Percentiles rank a stretch among this genome's conserved stretches.
Evolutionary conservation across 2,888 invertebrate genomes (phyloP).

Genomic region (Ischnus inquisitorius): DNA sequence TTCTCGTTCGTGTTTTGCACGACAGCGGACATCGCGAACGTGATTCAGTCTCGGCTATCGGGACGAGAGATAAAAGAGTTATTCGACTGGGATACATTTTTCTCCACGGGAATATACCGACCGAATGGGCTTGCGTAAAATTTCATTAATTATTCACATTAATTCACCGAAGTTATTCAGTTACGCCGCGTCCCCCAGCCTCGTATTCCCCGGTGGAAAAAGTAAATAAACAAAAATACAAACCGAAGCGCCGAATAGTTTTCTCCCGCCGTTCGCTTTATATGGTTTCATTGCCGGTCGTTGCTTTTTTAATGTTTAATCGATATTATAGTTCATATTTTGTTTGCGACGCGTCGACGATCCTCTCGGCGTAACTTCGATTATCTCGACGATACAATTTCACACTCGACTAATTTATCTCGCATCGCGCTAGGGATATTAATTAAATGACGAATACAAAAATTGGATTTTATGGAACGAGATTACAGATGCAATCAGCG

Average conservation of each 20-base stretch:
- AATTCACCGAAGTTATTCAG: no score
- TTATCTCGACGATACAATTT: constrained; percentile 17
- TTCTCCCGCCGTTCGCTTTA: not conserved
- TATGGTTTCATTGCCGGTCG: not conserved
- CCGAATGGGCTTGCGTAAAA: not conserved
- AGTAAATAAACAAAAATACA: no score
- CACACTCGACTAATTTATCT: constrained; percentile 28
- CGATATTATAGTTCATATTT: not conserved
- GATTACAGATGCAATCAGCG: constrained; percentile 44
- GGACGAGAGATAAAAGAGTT: not conserved
- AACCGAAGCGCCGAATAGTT: no score
- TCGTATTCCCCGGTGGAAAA: no score
- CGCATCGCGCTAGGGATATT: constrained; percentile 39
- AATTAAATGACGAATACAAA: constrained; percentile 57
- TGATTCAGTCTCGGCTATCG: not conserved
- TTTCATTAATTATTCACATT: not conserved
- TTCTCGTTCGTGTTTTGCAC: no score
- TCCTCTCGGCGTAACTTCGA: not conserved
- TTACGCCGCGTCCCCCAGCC: no score
- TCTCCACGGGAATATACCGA: not conserved
- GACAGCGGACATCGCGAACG: no score
- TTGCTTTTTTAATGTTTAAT: not conserved
- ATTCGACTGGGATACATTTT: not conserved
- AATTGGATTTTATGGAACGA: not conserved
- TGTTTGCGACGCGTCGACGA: not conserved